Conservation (phyloP, 2,113 vertebrate species). For the Ciconia boyciana region DNA sequence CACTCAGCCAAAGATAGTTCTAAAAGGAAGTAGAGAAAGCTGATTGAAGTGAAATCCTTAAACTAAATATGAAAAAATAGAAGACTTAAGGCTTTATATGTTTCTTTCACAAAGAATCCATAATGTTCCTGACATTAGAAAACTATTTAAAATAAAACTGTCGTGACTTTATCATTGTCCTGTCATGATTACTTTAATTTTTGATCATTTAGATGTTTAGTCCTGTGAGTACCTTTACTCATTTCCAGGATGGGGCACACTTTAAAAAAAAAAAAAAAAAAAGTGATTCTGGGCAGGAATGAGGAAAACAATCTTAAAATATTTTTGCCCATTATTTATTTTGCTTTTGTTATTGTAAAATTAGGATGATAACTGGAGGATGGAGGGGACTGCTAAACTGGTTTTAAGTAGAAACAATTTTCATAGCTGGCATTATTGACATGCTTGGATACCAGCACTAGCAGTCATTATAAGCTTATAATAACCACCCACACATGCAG, state of each 20-base stretch:
- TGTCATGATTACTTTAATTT: neutral
- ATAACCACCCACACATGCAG: neutral
- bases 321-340: neutral
- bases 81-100: neutral
- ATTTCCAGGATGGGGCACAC: neutral
- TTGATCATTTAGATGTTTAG: neutral
- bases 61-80: constrained; percentile 27
- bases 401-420: neutral
- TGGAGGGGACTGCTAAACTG: neutral
- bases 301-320: neutral
- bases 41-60: constrained; percentile 44
- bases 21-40: constrained; percentile 22
- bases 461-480: neutral
- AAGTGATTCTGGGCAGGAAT: neutral
- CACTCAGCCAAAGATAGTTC: constrained; percentile 38
- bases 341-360: neutral
- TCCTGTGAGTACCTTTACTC: neutral
- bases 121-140: neutral
- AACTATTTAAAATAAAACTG: neutral
- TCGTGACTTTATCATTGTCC: neutral
- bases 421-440: neutral
- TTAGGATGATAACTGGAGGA: neutral
- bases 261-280: no score
- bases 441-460: neutral
- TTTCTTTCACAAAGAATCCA: neutral